Evolutionary conservation across 2,113 vertebrate genomes (phyloP).

Genomic region (Drymodes brunneopygia): DNA sequence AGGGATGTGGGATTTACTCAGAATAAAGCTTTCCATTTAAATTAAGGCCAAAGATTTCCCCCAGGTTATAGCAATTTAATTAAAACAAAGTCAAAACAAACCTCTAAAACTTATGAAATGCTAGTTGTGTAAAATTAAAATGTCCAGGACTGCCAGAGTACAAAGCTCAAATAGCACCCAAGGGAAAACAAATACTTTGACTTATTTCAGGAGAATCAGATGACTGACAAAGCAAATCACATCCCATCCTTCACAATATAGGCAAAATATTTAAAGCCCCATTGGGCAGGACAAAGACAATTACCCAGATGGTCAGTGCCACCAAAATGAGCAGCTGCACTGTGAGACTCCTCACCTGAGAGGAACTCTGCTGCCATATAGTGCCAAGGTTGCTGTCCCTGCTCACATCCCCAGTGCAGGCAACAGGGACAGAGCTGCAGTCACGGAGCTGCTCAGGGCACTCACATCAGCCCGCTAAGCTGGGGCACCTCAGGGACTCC

Average conservation of each 20-base stretch:
- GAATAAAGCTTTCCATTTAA: neutral
- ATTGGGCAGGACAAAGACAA: neutral
- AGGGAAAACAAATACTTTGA: neutral
- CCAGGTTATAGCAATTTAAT: conserved; percentile 41
- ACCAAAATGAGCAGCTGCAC: neutral
- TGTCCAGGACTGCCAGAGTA: neutral
- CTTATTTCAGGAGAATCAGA: neutral
- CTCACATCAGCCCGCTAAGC: neutral
- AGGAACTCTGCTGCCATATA: neutral
- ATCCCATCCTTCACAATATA: rapidly evolving
- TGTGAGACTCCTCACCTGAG: neutral
- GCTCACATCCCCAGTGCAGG: neutral
- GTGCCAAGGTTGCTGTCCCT: neutral
- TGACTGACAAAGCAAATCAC: neutral
- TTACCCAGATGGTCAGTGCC: neutral
- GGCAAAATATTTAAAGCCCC: neutral
- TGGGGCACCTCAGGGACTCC: neutral
- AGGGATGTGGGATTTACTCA: neutral
- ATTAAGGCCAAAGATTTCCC: conserved; percentile 26
- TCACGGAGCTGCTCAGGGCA: neutral
- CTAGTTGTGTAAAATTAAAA: neutral
- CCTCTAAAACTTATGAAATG: neutral
- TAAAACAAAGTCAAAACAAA: conserved; percentile 46
- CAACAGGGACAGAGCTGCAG: neutral
- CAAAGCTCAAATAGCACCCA: neutral